Evolutionary conservation across 2,797 vertebrate genomes (phyloP).

Genomic region (Aythya fuligula): DNA sequence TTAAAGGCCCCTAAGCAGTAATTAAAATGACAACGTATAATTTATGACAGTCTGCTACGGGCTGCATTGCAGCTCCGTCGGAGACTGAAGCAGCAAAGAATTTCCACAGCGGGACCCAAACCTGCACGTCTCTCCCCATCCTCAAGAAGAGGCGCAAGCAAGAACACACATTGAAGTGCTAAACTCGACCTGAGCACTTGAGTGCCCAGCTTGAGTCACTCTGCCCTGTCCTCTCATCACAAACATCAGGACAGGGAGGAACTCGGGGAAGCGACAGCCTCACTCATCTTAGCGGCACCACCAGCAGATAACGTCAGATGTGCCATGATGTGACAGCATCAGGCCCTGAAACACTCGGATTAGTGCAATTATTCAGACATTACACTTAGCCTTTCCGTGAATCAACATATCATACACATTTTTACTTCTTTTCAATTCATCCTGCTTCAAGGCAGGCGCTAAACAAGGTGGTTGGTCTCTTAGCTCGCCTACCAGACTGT

Average conservation of each 20-base stretch:
- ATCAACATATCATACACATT: background rate
- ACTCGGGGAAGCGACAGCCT: background rate
- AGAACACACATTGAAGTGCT: background rate
- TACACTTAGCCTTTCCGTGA: background rate
- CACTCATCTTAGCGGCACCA: background rate
- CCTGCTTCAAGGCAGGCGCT: background rate
- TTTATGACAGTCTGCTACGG: background rate
- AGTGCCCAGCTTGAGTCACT: background rate
- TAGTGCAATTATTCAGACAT: background rate
- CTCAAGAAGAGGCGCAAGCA: background rate
- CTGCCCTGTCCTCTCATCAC: background rate
- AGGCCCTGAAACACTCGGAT: background rate
- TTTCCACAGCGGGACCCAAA: background rate
- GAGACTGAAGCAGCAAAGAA: background rate
- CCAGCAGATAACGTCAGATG: background rate
- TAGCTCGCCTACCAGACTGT: background rate
- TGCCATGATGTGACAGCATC: background rate
- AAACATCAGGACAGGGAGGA: background rate
- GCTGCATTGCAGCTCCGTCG: background rate
- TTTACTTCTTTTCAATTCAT: background rate
- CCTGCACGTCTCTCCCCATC: rapidly evolving
- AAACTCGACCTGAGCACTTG: background rate
- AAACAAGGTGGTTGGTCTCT: background rate
- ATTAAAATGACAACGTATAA: background rate
- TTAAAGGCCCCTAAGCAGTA: background rate